Conservation (phyloP, 2,113 vertebrate species). For the Antechinus flavipes region DNA sequence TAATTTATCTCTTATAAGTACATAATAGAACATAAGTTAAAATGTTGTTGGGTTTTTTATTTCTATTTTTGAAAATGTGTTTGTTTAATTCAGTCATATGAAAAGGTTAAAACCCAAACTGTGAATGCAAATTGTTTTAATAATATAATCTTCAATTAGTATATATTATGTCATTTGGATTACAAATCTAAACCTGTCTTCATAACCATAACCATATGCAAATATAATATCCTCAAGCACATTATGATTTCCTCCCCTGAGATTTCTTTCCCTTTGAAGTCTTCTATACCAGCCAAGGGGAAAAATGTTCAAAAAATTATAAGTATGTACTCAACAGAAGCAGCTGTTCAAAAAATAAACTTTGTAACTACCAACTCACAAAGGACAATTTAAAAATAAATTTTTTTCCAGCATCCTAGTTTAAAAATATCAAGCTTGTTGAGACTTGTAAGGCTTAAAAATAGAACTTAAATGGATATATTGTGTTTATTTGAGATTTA, state of each 20-base stretch:
- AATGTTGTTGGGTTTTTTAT: not conserved
- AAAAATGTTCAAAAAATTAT: slow-evolving; percentile 35
- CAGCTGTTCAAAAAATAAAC: slow-evolving; percentile 70
- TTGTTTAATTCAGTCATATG: not conserved
- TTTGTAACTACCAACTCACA: slow-evolving; percentile 48
- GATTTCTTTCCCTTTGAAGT: not conserved
- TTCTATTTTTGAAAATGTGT: not conserved
- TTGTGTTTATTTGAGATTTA: slow-evolving; percentile 71
- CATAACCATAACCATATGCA: not conserved
- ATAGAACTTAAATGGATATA: slow-evolving; percentile 71
- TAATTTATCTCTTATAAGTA: not conserved
- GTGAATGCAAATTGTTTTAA: not conserved
- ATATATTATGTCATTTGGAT: not conserved
- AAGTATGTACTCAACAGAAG: slow-evolving; percentile 57
- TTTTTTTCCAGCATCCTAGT: slow-evolving; percentile 76
- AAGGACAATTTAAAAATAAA: slow-evolving; percentile 79
- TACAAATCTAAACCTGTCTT: fast-evolving
- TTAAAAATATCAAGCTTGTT: slow-evolving; percentile 78
- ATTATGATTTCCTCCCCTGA: not conserved
- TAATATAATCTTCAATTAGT: not conserved
- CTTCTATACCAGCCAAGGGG: slow-evolving; percentile 3
- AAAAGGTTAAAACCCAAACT: not conserved
- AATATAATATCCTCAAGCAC: not conserved
- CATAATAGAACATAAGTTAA: not conserved
- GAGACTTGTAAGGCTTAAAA: slow-evolving; percentile 76